phyloP scores from a whole-genome alignment of 2,113 vertebrate species.

The Stercorarius parasiticus region DNA sequence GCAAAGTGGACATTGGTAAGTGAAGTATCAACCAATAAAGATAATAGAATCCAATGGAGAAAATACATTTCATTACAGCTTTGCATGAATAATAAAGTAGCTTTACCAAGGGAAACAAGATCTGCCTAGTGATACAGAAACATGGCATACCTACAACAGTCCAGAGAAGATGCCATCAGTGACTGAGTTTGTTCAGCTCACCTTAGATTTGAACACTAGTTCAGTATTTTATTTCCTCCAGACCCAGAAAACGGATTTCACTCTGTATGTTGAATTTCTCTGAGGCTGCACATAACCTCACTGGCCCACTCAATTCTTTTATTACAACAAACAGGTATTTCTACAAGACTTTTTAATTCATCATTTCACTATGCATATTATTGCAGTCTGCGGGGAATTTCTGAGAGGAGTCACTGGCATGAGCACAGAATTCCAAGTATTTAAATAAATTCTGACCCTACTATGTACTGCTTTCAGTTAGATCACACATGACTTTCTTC shows the following conservation, averaged over 20 bases:
- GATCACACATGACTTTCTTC: constrained; percentile 28
- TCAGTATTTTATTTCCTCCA: constrained; percentile 6
- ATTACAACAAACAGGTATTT: constrained; percentile 7
- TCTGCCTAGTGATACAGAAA: not conserved
- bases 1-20: not conserved
- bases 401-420: not conserved
- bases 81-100: not conserved
- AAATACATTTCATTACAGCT: not conserved
- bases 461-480: not conserved
- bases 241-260: not conserved
- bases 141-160: not conserved
- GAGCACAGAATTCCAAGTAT: constrained; percentile 37
- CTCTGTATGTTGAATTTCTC: not conserved
- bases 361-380: not conserved
- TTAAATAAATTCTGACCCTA: constrained; percentile 44
- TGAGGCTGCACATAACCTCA: not conserved
- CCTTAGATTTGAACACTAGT: not conserved
- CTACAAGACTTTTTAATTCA: not conserved
- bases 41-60: not conserved
- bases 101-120: not conserved
- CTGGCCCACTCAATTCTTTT: not conserved
- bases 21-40: not conserved
- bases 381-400: not conserved
- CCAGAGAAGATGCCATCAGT: not conserved
- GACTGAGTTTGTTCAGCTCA: not conserved